Evolutionary conservation across 1,140 invertebrate species (phyloP).

Genomic region (Marisa cornuarietis): DNA sequence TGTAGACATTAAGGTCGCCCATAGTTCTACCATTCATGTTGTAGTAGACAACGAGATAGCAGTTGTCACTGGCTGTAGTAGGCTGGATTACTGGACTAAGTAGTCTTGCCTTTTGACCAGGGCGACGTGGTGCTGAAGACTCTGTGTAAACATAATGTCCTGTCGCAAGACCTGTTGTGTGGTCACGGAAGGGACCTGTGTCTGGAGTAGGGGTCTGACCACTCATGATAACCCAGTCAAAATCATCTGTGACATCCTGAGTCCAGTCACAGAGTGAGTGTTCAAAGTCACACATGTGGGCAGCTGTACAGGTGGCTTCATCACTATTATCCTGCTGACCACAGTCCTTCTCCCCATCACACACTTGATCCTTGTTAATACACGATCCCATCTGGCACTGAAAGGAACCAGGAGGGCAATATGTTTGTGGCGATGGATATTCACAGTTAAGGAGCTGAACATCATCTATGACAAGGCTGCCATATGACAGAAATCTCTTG

Average conservation of each 20-base stretch:
- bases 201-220: slow-evolving; percentile 62
- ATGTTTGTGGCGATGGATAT: slow-evolving; percentile 39
- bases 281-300: slow-evolving; percentile 77
- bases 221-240: slow-evolving; percentile 73
- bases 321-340: slow-evolving; percentile 44
- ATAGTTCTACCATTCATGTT: slow-evolving; percentile 63
- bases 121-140: slow-evolving; percentile 62
- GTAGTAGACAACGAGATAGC: slow-evolving; percentile 60
- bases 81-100: slow-evolving; percentile 50
- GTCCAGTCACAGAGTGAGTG: slow-evolving; percentile 78
- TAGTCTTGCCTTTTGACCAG: slow-evolving; percentile 55
- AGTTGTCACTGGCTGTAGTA: slow-evolving; percentile 36
- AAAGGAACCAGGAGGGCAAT: slow-evolving; percentile 40
- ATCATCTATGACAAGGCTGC: slow-evolving; percentile 72
- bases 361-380: slow-evolving; percentile 44
- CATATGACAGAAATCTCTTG: slow-evolving; percentile 75
- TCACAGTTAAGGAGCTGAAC: slow-evolving; percentile 68
- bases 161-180: slow-evolving; percentile 68
- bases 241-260: slow-evolving; percentile 78
- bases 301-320: slow-evolving; percentile 18
- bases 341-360: slow-evolving; percentile 60
- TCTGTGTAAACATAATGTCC: slow-evolving; percentile 76
- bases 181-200: slow-evolving; percentile 79
- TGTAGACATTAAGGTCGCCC: slow-evolving; percentile 58
- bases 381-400: slow-evolving; percentile 46